phyloP scores from a whole-genome alignment of 2,888 invertebrate genomes.

The Crematogaster levior region DNA sequence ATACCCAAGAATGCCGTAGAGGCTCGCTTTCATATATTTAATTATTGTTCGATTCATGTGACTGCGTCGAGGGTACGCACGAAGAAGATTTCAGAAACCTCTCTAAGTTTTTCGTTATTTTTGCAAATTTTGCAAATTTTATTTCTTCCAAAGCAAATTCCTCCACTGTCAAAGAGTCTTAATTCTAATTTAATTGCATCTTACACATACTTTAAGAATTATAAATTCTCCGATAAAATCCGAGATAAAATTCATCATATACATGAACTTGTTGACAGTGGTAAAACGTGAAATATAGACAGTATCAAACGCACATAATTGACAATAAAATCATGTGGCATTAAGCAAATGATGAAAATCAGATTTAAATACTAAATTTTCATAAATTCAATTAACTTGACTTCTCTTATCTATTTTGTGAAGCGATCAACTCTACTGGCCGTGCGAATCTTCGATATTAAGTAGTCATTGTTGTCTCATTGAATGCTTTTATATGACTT shows the following conservation, averaged over 20 bases:
- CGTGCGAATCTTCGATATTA: constrained; percentile 51
- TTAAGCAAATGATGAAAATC: not conserved
- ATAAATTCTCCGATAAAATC: too few species aligned
- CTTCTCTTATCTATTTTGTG: not conserved
- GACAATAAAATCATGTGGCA: not conserved
- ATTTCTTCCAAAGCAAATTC: not conserved
- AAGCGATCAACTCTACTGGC: constrained; percentile 10
- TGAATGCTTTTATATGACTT: constrained; percentile 48
- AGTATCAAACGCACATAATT: not conserved
- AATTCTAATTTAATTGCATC: not conserved
- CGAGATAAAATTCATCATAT: not conserved
- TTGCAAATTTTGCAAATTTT: not conserved
- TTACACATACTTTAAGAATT: not conserved
- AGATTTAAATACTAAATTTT: not conserved
- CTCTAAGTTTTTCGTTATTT: not conserved
- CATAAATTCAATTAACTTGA: not conserved
- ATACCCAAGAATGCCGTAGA: constrained; percentile 56
- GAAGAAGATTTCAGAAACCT: not conserved
- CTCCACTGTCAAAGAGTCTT: not conserved
- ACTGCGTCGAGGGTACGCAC: constrained; percentile 56
- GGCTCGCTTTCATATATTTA: constrained; percentile 57
- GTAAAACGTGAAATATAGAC: not conserved
- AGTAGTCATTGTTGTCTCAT: constrained; percentile 33
- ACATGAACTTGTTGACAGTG: not conserved
- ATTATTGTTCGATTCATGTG: constrained; percentile 28